Evolutionary conservation across 1,140 invertebrate genomes (phyloP), one percentile per base, ranked within the genome.

Genomic region (Lanistes nyassanus): DNA sequence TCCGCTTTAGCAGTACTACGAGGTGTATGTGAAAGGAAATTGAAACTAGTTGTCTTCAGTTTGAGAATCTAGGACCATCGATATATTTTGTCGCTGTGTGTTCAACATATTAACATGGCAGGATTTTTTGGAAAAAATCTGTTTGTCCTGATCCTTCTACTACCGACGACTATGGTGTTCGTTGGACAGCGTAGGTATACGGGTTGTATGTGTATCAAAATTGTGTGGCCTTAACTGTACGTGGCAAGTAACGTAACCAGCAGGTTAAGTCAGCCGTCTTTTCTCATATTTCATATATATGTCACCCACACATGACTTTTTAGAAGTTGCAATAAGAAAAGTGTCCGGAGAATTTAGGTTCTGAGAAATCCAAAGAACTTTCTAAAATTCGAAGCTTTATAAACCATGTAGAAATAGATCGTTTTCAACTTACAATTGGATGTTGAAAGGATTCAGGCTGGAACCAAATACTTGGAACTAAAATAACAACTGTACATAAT

Each of bases 101-200:
- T 6, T 47, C 62, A 23, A 0, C 13, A 70, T 53, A 26, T 70
- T 31, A 58, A 56, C 66, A 81, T 81, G 80, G 70, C 76, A 36
- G 72, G 74, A 74, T 47, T 82, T 37, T 72, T 84, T 19, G 80
- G 80, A 68, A 86, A 79, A 60, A 82, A 84, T 62, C 47, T 85
- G 16, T 53, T 86, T 23, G 34, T 86, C 21, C 73, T 86, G 42
- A 72, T 86, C 47, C 75, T 86, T 71, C 74, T 86, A 69, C 78
- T 85, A 64, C 85, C 85, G 66, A 78, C 83, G 5, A 82, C 80
- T 29, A 56, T 86, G 36, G 76, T 85, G 70, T 47, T 86, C 23
- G 78, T 77, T 76, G 80, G 76, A 66, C 83, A 82, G 75, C 81
- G 85, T 84, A 83, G 79, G 79, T 76, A 62, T 23, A 47, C 58